phyloP scores from a whole-genome alignment of 2,888 invertebrate genomes.

The Chrysodeixis includens region DNA sequence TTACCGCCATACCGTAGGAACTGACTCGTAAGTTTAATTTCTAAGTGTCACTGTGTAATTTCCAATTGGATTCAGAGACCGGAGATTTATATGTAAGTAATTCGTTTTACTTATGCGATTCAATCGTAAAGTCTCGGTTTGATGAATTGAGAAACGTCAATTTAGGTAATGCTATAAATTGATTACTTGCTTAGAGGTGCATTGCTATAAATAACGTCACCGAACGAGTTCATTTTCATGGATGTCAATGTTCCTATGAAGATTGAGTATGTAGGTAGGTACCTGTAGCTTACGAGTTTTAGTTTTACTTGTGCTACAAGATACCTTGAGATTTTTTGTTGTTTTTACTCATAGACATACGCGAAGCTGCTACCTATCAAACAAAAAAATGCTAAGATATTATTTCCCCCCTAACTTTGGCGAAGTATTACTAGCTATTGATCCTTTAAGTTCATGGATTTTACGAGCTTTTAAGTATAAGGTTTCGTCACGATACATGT shows the following conservation, averaged over 20 bases:
- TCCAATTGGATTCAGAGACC: constrained; percentile 62
- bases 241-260: not conserved
- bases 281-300: too few species aligned
- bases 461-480: not conserved
- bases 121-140: constrained; percentile 14
- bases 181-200: not conserved
- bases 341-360: not conserved
- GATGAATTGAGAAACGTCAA: constrained; percentile 6
- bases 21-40: constrained; percentile 67
- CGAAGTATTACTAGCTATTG: not conserved
- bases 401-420: not conserved
- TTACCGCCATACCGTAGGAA: constrained; percentile 67
- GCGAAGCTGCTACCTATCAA: not conserved
- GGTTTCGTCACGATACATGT: not conserved
- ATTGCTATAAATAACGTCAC: constrained; percentile 1
- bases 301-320: not conserved
- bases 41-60: constrained; percentile 64
- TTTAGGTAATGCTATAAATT: constrained; percentile 2
- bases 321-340: not conserved
- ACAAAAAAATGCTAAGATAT: too few species aligned
- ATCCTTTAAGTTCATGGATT: too few species aligned
- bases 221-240: not conserved
- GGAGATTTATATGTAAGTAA: constrained; percentile 25
- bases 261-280: not conserved
- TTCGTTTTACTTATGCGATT: constrained; percentile 26